Evolutionary conservation across 2,797 vertebrate genomes (phyloP), one percentile per base, ranked within the genome.

Genomic region (Pseudomugil tenellus): DNA sequence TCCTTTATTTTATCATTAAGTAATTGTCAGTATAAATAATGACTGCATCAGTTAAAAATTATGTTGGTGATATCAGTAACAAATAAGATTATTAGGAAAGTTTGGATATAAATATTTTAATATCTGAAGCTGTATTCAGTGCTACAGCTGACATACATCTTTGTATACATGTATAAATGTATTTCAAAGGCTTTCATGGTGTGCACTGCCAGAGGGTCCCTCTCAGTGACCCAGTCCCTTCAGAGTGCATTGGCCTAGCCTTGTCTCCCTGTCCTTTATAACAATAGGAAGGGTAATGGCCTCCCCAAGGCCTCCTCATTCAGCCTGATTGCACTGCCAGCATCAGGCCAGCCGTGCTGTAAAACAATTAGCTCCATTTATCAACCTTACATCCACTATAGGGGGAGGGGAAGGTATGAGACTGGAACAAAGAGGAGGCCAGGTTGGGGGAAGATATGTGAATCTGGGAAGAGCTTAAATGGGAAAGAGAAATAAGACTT

Each of bases 291-390:
- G 91, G 92, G 92, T 94, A 95, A 95, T 95, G 91, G 92, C 83
- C 81, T 94, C 92, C 93, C 93, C 90, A 89, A 92, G 91, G 92
- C 91, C 92, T 87, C 89, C 86, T 92, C 88, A 92, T 93, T 94
- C 92, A 93, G 82, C 79, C 89, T 93, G 90, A 94, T 93, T 93
- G 93, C 77, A 73, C 92, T 90, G 89, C 90, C 86, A 90, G 90
- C 91, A 91, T 92, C 90, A 89, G 88, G 82, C 90, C 91, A 84
- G 86, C 89, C 88, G 72, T 85, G 91, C 92, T 85, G 91, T 93
- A 92, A 93, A 93, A 94, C 94, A 95, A 95, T 94, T 94, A 94
- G 92, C 90, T 93, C 91, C 89, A 94, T 94, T 94, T 92, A 94
- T 94, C 94, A 95, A 93, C 87, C 87, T 88, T 88, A 88, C 89